Conservation (phyloP, 1,140 invertebrate genomes). For the Galleria mellonella region DNA sequence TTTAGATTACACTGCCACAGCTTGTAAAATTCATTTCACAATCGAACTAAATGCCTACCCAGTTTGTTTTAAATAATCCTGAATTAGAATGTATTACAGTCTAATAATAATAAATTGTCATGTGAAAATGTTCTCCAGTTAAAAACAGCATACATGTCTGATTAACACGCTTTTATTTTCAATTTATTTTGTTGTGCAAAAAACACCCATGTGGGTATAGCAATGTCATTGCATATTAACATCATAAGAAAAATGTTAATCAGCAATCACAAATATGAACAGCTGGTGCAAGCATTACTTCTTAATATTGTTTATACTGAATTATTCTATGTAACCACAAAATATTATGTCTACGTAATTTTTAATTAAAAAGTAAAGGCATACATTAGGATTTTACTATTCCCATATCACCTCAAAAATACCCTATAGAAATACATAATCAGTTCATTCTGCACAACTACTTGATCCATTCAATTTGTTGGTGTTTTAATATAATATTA, state of each 20-base stretch:
- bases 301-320: conserved; percentile 66
- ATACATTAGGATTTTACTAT: conserved; percentile 26
- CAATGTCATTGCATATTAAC: conserved; percentile 29
- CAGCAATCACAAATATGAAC: conserved; percentile 37
- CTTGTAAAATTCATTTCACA: not conserved
- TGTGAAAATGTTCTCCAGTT: conserved; percentile 38
- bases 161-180: conserved; percentile 44
- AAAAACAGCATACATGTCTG: conserved; percentile 41
- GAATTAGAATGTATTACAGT: no score
- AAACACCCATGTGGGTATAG: conserved; percentile 29
- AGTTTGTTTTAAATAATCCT: not conserved
- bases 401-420: not conserved
- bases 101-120: conserved; percentile 31
- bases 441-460: no score
- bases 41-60: not conserved
- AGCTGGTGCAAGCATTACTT: conserved; percentile 50
- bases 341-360: conserved; percentile 72
- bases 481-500: no score
- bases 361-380: conserved; percentile 66
- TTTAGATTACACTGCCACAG: conserved; percentile 25
- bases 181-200: conserved; percentile 25
- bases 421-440: not conserved
- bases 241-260: conserved; percentile 40
- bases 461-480: no score
- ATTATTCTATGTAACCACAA: conserved; percentile 69